Evolutionary conservation across 2,797 vertebrate species (phyloP), one percentile per base, ranked within the genome.

Genomic region (Rallus crepitans): DNA sequence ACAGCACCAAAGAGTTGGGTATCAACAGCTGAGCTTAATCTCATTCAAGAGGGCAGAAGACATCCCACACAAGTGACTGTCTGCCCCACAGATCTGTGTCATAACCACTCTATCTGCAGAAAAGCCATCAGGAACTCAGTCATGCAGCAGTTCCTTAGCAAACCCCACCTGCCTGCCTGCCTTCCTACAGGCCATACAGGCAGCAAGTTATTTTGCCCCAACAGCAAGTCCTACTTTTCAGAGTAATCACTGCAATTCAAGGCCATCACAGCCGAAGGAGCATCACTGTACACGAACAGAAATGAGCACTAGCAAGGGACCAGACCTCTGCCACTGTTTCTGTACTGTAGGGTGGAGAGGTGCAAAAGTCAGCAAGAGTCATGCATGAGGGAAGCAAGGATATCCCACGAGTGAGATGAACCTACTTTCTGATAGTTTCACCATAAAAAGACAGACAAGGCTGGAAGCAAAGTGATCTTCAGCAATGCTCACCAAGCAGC

Each of bases 201-300:
- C 60, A 71, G n/a, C 66, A 82, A 59, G 73, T 27, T 47, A 15
- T 24, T 69, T 14, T 42, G 31, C 18, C 16, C 40, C 3, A 5
- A 6, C 23, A 84, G 5, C 39, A 52, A 9, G 23, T 57, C 60
- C 52, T 37, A 20, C 56, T 11, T 31, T 24, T 39, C 0, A 0
- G 24, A 14, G 24, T 5, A 39, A 50, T 4, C 42, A 23, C 42
- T 0, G 0, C 57, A 56, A 33, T 5, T 45, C 45, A 66, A 81
- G 42, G 45, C 53, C 65, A 66, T 18, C 50, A 55, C 1, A 5
- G 45, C 9, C 68, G 21, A 52, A 55, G 72, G 5, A 76, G 15
- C 40, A 76, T 39, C 18, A 1, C 66, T 42, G 15, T 1, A 30
- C 40, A 33, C 24, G 79, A 4, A 1, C 7, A 75, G n/a, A 93